phyloP scores from a whole-genome alignment of 2,113 vertebrate genomes.

The Calypte anna region DNA sequence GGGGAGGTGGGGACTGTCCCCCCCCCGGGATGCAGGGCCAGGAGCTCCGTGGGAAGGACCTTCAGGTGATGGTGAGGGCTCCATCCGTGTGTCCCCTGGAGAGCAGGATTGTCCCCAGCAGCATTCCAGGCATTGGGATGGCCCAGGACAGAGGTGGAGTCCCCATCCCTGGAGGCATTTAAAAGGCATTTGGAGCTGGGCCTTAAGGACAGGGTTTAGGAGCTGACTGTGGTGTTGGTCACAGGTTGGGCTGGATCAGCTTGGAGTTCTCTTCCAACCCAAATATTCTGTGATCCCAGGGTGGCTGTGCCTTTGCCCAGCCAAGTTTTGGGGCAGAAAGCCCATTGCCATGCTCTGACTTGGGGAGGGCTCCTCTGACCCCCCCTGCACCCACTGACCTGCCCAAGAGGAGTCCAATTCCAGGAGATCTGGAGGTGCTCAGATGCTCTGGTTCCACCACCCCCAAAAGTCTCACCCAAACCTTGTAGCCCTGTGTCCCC shows the following conservation, averaged over 20 bases:
- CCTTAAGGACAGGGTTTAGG: no score
- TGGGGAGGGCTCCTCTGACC: not conserved
- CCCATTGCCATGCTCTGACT: not conserved
- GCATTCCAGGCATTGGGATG: no score
- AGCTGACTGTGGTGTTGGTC: no score
- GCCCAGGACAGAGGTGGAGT: no score
- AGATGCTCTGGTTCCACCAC: not conserved
- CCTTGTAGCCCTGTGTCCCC: not conserved
- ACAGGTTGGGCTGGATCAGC: no score
- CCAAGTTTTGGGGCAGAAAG: not conserved
- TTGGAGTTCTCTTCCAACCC: no score
- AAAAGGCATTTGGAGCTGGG: no score
- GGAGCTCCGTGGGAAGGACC: not conserved
- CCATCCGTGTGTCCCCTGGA: accelerated
- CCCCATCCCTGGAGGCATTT: no score
- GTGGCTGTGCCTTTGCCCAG: not conserved
- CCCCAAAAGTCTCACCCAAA: not conserved
- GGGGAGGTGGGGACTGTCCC: accelerated
- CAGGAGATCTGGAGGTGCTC: not conserved
- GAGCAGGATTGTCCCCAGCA: not conserved
- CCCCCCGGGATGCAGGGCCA: not conserved
- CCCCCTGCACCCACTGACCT: accelerated
- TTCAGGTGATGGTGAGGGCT: not conserved
- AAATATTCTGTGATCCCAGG: not conserved
- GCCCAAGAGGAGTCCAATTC: not conserved